Conservation (phyloP, 2,888 invertebrate species). For the Ectobius pallidus region DNA sequence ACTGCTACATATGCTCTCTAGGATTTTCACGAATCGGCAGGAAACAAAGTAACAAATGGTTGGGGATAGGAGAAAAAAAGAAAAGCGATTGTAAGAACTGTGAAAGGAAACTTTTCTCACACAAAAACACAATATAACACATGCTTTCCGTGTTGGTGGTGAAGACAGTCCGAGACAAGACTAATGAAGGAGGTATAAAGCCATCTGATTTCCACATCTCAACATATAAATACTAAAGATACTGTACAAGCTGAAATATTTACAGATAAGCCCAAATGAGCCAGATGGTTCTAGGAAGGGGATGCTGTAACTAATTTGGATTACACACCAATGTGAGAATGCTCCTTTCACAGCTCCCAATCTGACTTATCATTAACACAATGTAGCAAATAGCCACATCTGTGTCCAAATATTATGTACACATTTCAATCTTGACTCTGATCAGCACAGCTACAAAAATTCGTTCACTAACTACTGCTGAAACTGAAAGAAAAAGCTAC, state of each 20-base stretch:
- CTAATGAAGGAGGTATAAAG: constrained; percentile 39
- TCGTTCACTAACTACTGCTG: constrained; percentile 32
- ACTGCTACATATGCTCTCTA: constrained; percentile 86
- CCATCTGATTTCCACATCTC: constrained; percentile 27
- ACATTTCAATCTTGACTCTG: constrained; percentile 9
- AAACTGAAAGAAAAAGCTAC: constrained; percentile 39
- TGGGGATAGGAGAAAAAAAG: constrained; percentile 59
- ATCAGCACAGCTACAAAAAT: constrained; percentile 9
- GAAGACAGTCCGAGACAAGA: constrained; percentile 52
- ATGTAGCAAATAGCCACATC: constrained; percentile 3
- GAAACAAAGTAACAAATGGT: constrained; percentile 39
- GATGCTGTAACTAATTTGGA: constrained; percentile 12
- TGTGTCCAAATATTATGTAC: constrained; percentile 11
- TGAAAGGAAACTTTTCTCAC: constrained; percentile 85
- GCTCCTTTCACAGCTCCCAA: constrained; percentile 80
- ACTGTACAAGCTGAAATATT: constrained; percentile 62
- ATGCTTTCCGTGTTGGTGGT: constrained; percentile 61
- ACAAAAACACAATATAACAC: constrained; percentile 59
- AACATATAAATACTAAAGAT: constrained; percentile 38
- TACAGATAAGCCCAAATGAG: constrained; percentile 57
- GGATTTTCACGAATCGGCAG: constrained; percentile 46
- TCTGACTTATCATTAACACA: constrained; percentile 60
- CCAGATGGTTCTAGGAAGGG: background rate
- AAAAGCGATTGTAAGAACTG: constrained; percentile 84
- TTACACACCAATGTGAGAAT: constrained; percentile 66